Evolutionary conservation across 2,888 invertebrate genomes (phyloP).

Genomic region (Clivina fossor): DNA sequence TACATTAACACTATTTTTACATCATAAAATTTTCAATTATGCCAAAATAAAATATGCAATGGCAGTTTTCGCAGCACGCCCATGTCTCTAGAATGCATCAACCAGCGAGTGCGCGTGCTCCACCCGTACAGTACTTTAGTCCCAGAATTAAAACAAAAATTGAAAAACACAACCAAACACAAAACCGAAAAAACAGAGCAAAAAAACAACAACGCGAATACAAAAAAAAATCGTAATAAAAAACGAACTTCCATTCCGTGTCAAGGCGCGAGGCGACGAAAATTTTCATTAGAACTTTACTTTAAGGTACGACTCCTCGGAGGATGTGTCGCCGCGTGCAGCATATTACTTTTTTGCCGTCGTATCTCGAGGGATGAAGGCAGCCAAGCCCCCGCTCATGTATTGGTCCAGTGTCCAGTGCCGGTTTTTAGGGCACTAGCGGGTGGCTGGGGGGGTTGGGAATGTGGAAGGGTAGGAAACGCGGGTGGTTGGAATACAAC

Average conservation of each 20-base stretch:
- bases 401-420: not conserved
- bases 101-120: too few relatives aligned
- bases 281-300: constrained; percentile 46
- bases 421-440: not conserved
- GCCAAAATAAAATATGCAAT: not conserved
- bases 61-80: constrained; percentile 4
- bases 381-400: not conserved
- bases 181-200: too few relatives aligned
- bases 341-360: constrained; percentile 27
- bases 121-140: constrained; percentile 5
- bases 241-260: too few relatives aligned
- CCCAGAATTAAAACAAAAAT: constrained; percentile 2
- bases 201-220: too few relatives aligned
- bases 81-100: constrained; percentile 4
- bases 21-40: not conserved
- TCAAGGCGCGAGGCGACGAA: constrained; percentile 19
- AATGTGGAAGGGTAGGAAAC: not conserved
- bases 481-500: not conserved
- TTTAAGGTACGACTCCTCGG: constrained; percentile 46
- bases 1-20: not conserved
- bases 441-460: not conserved
- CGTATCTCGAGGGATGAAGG: constrained; percentile 23
- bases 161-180: too few relatives aligned
- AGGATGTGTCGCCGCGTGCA: constrained; percentile 35
- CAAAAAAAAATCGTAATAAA: too few relatives aligned